Conservation (phyloP, 1,140 invertebrate genomes). For the Drosophila serrata region DNA sequence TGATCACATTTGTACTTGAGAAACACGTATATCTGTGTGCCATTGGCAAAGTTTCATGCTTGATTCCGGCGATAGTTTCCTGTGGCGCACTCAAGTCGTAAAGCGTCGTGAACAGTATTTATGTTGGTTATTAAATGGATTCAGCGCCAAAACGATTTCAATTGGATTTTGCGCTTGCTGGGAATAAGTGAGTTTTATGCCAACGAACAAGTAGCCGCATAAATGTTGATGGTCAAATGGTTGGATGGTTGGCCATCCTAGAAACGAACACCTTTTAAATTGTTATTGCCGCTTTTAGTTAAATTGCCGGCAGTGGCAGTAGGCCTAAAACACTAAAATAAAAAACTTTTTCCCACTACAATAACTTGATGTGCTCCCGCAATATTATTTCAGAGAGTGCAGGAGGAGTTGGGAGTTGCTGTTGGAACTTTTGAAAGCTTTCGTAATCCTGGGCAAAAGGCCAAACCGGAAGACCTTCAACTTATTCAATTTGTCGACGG, state of each 20-base stretch:
- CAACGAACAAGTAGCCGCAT: slow-evolving; percentile 56
- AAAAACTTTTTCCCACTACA: slow-evolving; percentile 66
- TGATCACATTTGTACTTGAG: slow-evolving; percentile 3
- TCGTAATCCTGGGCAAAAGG: slow-evolving; percentile 26
- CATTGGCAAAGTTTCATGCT: slow-evolving; percentile 42
- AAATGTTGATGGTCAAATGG: slow-evolving; percentile 55
- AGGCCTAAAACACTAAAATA: slow-evolving; percentile 48
- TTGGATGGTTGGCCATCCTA: slow-evolving; percentile 13
- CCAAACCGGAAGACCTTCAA: slow-evolving; percentile 52
- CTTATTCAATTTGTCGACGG: slow-evolving; percentile 67
- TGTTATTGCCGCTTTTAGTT: slow-evolving; percentile 76
- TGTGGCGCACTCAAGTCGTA: slow-evolving; percentile 75
- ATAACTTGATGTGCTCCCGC: slow-evolving; percentile 58
- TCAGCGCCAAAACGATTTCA: slow-evolving; percentile 71
- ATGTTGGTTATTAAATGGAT: slow-evolving; percentile 83
- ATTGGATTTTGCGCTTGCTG: slow-evolving; percentile 70
- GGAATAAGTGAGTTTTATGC: slow-evolving; percentile 50
- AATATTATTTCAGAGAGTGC: slow-evolving; percentile 43
- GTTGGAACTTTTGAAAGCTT: slow-evolving; percentile 52
- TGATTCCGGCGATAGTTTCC: slow-evolving; percentile 58
- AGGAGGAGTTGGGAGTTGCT: slow-evolving; percentile 1
- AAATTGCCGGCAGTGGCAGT: slow-evolving; percentile 61
- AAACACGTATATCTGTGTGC: slow-evolving; percentile 19
- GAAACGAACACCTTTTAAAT: slow-evolving; percentile 67
- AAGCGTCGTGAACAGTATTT: slow-evolving; percentile 77